A percentile compares a stretch with the other conserved stretches of the same genome.
Evolutionary conservation across 2,113 vertebrate species (phyloP).

Genomic region (Rhinichthys klamathensis): DNA sequence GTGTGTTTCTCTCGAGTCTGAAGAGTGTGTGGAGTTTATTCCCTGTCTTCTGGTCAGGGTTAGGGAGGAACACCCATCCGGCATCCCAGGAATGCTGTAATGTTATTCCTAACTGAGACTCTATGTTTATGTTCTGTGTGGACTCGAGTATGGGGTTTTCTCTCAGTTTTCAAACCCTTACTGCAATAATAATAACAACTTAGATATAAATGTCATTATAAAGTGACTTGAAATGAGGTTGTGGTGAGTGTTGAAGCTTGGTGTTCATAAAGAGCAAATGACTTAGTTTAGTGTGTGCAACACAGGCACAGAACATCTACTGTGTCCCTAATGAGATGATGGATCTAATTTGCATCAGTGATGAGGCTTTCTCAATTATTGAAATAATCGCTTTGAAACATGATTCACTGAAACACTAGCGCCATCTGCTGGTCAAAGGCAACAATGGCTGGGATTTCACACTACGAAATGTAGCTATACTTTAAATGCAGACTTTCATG

Average conservation of each 20-base stretch:
- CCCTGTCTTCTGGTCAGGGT: neutral
- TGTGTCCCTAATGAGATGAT: neutral
- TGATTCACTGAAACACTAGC: too few species aligned
- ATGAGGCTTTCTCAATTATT: neutral
- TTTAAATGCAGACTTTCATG: neutral
- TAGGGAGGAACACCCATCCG: conserved; percentile 65
- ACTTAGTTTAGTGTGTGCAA: neutral
- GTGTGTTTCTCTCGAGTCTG: neutral
- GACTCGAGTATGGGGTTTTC: neutral
- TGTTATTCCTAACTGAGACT: conserved; percentile 67
- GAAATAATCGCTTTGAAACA: neutral
- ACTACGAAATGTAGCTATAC: neutral
- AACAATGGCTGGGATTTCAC: neutral
- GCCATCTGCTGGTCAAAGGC: neutral
- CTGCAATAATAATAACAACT: neutral
- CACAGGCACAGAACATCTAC: neutral
- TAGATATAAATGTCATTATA: neutral
- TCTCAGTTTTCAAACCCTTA: neutral
- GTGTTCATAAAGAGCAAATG: neutral
- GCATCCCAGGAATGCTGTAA: conserved; percentile 74
- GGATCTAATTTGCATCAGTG: neutral
- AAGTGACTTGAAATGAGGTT: neutral
- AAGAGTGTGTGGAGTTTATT: neutral
- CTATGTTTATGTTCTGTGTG: conserved; percentile 62
- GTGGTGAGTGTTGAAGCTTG: neutral